Percentiles rank a stretch among this genome's conserved stretches.
Evolutionary conservation across 2,888 invertebrate species (phyloP).

Genomic region (Exocentrus adspersus): DNA sequence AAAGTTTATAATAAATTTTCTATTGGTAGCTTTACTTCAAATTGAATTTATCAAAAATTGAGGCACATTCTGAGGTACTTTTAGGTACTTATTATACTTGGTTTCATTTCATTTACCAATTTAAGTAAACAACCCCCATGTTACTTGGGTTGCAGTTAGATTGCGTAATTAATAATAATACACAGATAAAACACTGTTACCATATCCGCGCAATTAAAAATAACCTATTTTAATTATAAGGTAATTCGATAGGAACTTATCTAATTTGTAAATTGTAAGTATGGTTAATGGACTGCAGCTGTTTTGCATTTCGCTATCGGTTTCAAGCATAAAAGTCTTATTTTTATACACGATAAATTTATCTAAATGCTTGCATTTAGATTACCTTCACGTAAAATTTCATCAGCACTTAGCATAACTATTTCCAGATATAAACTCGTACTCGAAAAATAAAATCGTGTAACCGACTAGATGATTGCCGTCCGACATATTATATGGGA

Average conservation of each 20-base stretch:
- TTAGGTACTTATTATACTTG: too few species aligned
- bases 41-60: too few species aligned
- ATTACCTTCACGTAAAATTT: slow-evolving; percentile 47
- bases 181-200: too few species aligned
- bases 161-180: too few species aligned
- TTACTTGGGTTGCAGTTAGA: too few species aligned
- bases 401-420: slow-evolving; percentile 48
- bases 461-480: slow-evolving; percentile 18
- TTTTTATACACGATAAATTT: slow-evolving; percentile 42
- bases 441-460: slow-evolving; percentile 26
- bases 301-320: slow-evolving; percentile 47
- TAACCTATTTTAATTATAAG: slow-evolving; percentile 33
- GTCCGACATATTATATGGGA: slow-evolving; percentile 18
- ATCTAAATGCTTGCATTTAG: slow-evolving; percentile 43
- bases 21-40: too few species aligned
- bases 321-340: slow-evolving; percentile 40
- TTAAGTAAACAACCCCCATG: too few species aligned
- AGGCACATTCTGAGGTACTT: slow-evolving; percentile 28
- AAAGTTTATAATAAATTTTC: too few species aligned
- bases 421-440: slow-evolving; percentile 38
- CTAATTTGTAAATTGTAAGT: slow-evolving; percentile 40
- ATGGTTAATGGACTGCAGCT: slow-evolving; percentile 47
- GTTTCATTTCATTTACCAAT: too few species aligned
- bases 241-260: slow-evolving; percentile 38
- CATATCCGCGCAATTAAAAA: not conserved